Evolutionary conservation across 23 tunicate species (phyloP).

Genomic region (Clavelina lepadiformis): DNA sequence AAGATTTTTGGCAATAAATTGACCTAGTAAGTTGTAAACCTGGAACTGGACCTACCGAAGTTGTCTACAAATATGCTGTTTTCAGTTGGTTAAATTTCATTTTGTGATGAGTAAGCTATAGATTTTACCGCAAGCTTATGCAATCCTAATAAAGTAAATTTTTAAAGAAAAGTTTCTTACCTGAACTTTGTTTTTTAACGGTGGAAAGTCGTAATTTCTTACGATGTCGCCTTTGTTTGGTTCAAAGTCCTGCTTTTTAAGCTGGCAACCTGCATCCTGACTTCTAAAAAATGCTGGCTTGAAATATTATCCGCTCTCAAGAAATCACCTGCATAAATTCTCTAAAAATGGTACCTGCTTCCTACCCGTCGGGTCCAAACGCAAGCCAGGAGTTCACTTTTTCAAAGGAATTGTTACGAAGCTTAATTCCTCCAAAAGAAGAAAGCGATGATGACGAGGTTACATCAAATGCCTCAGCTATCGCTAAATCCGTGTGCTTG

Average conservation of each 20-base stretch:
- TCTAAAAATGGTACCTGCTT: background rate
- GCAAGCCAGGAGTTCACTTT: slow-evolving; percentile 36
- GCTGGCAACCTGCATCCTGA: slow-evolving; percentile 1
- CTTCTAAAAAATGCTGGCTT: too few relatives aligned
- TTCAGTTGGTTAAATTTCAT: too few relatives aligned
- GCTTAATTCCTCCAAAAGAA: slow-evolving; percentile 12
- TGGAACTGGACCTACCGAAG: too few relatives aligned
- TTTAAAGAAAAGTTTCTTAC: background rate
- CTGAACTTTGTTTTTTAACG: slow-evolving; percentile 10
- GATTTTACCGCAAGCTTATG: too few relatives aligned
- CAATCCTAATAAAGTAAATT: background rate
- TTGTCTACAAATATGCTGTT: too few relatives aligned
- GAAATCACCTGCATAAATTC: background rate
- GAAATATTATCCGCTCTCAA: too few relatives aligned
- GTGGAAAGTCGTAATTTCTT: slow-evolving; percentile 4
- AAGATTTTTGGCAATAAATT: background rate
- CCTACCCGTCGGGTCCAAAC: slow-evolving; percentile 16
- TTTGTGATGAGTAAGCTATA: too few relatives aligned
- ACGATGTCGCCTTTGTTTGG: too few relatives aligned
- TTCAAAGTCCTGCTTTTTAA: too few relatives aligned
- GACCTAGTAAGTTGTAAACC: too few relatives aligned
- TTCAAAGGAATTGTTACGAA: slow-evolving; percentile 17
- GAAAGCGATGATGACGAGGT: slow-evolving; percentile 15
- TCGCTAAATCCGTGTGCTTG: too few relatives aligned
- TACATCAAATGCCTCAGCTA: slow-evolving; percentile 5